phyloP scores from a whole-genome alignment of 2,113 vertebrate species.

The Caretta caretta region DNA sequence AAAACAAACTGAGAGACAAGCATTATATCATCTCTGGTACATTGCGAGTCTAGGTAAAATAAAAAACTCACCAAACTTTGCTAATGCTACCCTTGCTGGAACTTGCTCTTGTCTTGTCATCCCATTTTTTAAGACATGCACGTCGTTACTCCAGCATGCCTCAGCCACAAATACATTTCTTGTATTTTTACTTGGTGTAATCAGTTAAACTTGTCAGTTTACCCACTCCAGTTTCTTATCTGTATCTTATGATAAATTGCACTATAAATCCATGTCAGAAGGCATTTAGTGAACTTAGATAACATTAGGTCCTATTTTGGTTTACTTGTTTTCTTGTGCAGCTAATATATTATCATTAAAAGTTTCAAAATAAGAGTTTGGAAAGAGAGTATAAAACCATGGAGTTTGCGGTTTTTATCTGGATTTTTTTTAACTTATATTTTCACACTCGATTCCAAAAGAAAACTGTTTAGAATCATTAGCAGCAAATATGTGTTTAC shows the following conservation, averaged over 20 bases:
- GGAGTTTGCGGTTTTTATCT: constrained; percentile 36
- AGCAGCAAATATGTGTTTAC: constrained; percentile 73
- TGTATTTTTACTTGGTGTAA: constrained; percentile 71
- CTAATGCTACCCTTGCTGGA: not conserved
- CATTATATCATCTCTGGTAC: not conserved
- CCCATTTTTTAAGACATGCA: constrained; percentile 37
- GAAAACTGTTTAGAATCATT: constrained; percentile 68
- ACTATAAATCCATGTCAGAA: constrained; percentile 65
- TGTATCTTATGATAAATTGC: constrained; percentile 70
- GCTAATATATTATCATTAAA: constrained; percentile 65
- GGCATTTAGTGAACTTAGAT: constrained; percentile 68
- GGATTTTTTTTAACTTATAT: constrained; percentile 12
- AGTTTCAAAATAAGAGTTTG: constrained; percentile 40
- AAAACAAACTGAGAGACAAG: not conserved
- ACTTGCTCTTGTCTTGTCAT: constrained; percentile 37
- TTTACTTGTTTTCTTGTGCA: constrained; percentile 40
- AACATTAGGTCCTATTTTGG: constrained; percentile 60
- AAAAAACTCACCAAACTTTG: not conserved
- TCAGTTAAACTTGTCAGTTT: constrained; percentile 76
- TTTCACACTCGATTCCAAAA: constrained; percentile 59
- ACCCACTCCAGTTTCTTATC: constrained; percentile 60
- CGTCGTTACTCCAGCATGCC: constrained; percentile 14
- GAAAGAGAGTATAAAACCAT: constrained; percentile 30
- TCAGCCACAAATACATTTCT: constrained; percentile 54
- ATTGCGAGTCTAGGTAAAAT: not conserved